phyloP scores from a whole-genome alignment of 2,888 invertebrate species.

The Eilema sororculum region DNA sequence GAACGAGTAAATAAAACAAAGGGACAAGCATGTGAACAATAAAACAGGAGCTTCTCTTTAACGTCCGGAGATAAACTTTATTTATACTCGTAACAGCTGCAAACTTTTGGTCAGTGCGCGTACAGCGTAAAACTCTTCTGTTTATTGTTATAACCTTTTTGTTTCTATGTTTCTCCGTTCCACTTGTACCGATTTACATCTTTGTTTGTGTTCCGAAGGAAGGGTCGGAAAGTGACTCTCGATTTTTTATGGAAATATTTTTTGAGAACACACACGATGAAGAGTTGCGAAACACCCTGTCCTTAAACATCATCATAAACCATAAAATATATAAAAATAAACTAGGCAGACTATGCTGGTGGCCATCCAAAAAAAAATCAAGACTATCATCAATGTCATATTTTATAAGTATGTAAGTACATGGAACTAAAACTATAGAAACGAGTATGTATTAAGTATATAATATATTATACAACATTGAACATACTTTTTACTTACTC shows the following conservation, averaged over 20 bases:
- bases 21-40: constrained; percentile 80
- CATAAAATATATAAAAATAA: constrained; percentile 16
- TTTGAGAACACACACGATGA: constrained; percentile 67
- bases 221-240: constrained; percentile 61
- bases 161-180: constrained; percentile 67
- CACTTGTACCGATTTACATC: constrained; percentile 52
- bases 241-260: constrained; percentile 40
- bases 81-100: constrained; percentile 85
- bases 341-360: constrained; percentile 3
- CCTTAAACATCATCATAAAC: constrained; percentile 18
- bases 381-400: neutral
- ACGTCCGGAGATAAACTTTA: constrained; percentile 85
- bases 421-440: too few relatives aligned
- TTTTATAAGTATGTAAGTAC: too few relatives aligned
- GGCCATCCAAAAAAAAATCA: constrained; percentile 5
- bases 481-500: too few relatives aligned
- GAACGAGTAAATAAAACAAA: constrained; percentile 61
- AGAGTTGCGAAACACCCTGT: constrained; percentile 11
- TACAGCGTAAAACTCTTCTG: constrained; percentile 59
- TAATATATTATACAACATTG: too few relatives aligned
- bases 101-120: constrained; percentile 86
- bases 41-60: constrained; percentile 77
- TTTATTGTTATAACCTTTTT: constrained; percentile 79
- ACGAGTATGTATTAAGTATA: too few relatives aligned
- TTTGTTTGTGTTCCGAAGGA: constrained; percentile 65